Evolutionary conservation across 2,797 vertebrate species (phyloP), one percentile per base, ranked within the genome.

Genomic region (Thalassophryne amazonica): DNA sequence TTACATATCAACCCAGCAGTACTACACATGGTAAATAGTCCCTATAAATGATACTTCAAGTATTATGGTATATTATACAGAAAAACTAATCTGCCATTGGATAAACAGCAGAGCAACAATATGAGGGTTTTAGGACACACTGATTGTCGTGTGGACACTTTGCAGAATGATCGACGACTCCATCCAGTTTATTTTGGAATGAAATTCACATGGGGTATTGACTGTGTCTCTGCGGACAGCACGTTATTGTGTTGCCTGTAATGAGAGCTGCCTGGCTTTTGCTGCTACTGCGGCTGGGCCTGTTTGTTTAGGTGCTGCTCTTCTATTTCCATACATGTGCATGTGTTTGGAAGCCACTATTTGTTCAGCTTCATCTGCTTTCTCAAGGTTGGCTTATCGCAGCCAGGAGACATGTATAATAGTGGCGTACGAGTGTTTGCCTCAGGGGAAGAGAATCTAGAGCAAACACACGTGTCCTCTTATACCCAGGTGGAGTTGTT

Each of bases 401-500:
- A 55, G 41, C 63, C 59, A 57, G 32, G 24, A 66, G 68, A 61
- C 36, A 4, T 67, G 56, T 41, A 77, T 59, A 72, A 78, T 73
- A 58, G 66, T 12, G 7, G 48, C 73, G 49, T 67, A 58, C 55
- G 66, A 60, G 40, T 67, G 69, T 73, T 49, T 73, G 65, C 60
- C 62, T 46, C n/a, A 11, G 9, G 73, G 78, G 60, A 86, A 86
- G 64, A 76, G 75, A 80, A 85, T 80, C 80, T 79, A 85, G 78
- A 78, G 80, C 76, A 86, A 88, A 88, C 82, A 86, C 58, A 66
- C 41, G 55, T 60, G 24, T 51, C 56, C 22, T 56, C 45, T 76
- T 49, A 65, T 69, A 83, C 72, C 80, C 85, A 88, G 84, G 79
- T 86, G 78, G 80, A 84, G 67, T 37, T 43, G 38, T 59, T 60